Evolutionary conservation across 2,888 invertebrate species (phyloP).

Genomic region (Brassicogethes aeneus): DNA sequence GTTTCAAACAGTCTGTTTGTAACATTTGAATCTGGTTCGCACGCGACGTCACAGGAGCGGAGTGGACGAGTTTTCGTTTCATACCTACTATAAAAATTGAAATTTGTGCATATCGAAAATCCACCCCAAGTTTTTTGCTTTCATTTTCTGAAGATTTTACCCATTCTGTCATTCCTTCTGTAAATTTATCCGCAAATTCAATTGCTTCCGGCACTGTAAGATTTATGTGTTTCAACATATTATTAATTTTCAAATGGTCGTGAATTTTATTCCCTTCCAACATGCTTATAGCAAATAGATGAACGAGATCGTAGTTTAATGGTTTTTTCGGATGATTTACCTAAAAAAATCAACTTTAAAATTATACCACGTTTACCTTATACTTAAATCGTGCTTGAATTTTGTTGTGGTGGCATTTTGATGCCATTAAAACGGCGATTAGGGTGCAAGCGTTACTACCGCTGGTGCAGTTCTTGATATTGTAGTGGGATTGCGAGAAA

Average conservation of each 20-base stretch:
- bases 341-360: conserved; percentile 16
- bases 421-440: conserved; percentile 49
- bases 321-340: conserved; percentile 22
- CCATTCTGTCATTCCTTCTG: conserved; percentile 37
- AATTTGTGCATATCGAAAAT: too few species aligned
- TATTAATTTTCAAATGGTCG: conserved; percentile 39
- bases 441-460: conserved; percentile 55
- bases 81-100: too few species aligned
- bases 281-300: conserved; percentile 47
- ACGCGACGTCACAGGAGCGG: too few species aligned
- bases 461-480: conserved; percentile 37
- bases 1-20: too few species aligned
- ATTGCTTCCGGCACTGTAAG: conserved; percentile 48
- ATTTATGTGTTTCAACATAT: conserved; percentile 39
- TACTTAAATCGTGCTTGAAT: too few species aligned
- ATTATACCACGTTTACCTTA: conserved; percentile 19
- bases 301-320: conserved; percentile 33
- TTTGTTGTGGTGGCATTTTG: conserved; percentile 35
- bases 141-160: conserved; percentile 21
- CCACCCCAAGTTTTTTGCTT: conserved; percentile 2
- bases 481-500: conserved; percentile 52
- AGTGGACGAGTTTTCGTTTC: too few species aligned
- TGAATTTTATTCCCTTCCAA: conserved; percentile 51
- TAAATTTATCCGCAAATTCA: conserved; percentile 35
- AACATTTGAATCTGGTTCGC: too few species aligned